Evolutionary conservation across 1,140 invertebrate species (phyloP).

Genomic region (Scaptomyza graminum): DNA sequence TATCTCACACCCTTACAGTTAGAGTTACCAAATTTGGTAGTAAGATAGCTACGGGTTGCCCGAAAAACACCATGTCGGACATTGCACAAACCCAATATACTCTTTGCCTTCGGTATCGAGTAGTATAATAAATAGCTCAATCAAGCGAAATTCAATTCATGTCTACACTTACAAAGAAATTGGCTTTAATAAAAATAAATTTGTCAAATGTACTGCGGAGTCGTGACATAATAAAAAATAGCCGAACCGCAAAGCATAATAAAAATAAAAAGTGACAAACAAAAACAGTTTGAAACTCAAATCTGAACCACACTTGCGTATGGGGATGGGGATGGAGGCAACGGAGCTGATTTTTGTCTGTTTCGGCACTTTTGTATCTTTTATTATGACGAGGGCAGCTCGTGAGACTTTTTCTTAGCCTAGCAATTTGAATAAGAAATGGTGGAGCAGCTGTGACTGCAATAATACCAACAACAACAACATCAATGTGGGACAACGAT

Average conservation of each 20-base stretch:
- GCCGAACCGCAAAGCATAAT: conserved; percentile 12
- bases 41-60: too few species aligned
- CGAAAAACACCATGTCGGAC: too few species aligned
- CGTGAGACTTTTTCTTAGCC: conserved; percentile 62
- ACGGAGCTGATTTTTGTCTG: conserved; percentile 23
- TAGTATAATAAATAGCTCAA: conserved; percentile 53
- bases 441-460: conserved; percentile 55
- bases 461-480: conserved; percentile 43
- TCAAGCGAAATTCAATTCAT: conserved; percentile 73
- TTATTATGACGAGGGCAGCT: conserved; percentile 37
- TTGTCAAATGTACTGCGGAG: conserved; percentile 75
- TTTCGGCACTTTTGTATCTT: conserved; percentile 35
- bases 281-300: conserved; percentile 29
- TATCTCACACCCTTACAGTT: too few species aligned
- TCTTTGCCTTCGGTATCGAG: too few species aligned
- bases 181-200: conserved; percentile 77
- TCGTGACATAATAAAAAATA: conserved; percentile 73
- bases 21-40: too few species aligned
- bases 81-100: too few species aligned
- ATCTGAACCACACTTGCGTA: conserved; percentile 32
- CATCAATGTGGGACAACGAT: conserved; percentile 40
- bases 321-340: conserved; percentile 11
- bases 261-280: conserved; percentile 1
- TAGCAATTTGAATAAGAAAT: conserved; percentile 68
- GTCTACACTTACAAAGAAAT: conserved; percentile 68